These are phyloP conservation scores for Portevinia maculata DNA, from an alignment of 2,888 invertebrate species.

Conservation along the genomic window DNA sequence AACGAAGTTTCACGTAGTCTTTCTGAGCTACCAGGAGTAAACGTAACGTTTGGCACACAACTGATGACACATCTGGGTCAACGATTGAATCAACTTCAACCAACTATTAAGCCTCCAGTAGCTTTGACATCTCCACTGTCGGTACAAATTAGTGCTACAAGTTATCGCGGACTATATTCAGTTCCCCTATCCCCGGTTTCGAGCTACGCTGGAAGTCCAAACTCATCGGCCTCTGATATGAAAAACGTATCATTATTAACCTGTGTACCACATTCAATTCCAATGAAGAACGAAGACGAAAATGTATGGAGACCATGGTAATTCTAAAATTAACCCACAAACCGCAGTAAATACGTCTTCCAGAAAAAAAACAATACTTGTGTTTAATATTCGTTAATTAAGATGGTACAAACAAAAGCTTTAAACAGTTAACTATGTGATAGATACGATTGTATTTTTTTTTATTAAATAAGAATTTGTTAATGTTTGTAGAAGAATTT, in stretches of 20 bases:
- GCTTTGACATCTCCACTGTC: slow-evolving; percentile 80
- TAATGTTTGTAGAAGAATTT: slow-evolving; percentile 47
- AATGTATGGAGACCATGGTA: slow-evolving; percentile 82
- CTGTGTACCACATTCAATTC: slow-evolving; percentile 58
- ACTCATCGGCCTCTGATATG: slow-evolving; percentile 78
- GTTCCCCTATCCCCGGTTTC: slow-evolving; percentile 82
- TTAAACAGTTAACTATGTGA: slow-evolving; percentile 63
- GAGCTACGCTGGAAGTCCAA: slow-evolving; percentile 80
- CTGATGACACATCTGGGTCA: slow-evolving; percentile 95
- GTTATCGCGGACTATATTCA: slow-evolving; percentile 78
- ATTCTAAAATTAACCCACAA: not conserved
- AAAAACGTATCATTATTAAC: slow-evolving; percentile 77
- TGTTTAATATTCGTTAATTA: slow-evolving; percentile 20
- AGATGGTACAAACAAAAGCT: slow-evolving; percentile 46
- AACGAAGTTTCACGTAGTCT: slow-evolving; percentile 94
- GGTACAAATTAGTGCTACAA: slow-evolving; percentile 77
- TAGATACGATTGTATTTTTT: slow-evolving; percentile 49
- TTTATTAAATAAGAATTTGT: slow-evolving; percentile 54
- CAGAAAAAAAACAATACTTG: slow-evolving; percentile 19
- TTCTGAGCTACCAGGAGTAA: slow-evolving; percentile 93
- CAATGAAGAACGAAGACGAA: slow-evolving; percentile 74
- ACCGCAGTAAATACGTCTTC: slow-evolving; percentile 46
- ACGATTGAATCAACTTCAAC: slow-evolving; percentile 86
- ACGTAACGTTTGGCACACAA: slow-evolving; percentile 92
- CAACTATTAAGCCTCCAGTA: slow-evolving; percentile 78